Base-by-base conservation (phyloP, 2,888 invertebrate genomes). In the Phrixothrix hirtus region DNA sequence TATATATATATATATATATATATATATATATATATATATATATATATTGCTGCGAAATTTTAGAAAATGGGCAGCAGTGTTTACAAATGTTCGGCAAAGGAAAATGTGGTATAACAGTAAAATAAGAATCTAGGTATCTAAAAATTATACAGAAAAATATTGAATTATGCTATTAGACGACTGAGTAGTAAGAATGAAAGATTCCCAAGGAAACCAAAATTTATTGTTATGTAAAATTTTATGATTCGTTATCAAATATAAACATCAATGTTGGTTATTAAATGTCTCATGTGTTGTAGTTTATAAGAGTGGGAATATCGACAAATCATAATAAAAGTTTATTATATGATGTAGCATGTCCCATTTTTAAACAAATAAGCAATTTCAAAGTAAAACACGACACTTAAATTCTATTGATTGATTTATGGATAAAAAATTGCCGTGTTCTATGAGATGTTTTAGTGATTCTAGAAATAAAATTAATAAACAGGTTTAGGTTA, bases 401-500 rank as follows among this genome's bases (percentile, higher is more conserved):
- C 46, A 52, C 42, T 45, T 35, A 35, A 39, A 35, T 35, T 16
- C 39, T 34, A 53, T 43, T 52, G 51, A 56, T 56, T 51, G 56
- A 56, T 56, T 51, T 52, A 52, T 42, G 47, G 31, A 46, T 49
- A 50, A 49, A 55, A 44, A 46, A 46, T 47, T 48, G 43, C 41
- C 44, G 47, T 56, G 52, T 52, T 51, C 56, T 48, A 51, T 51
- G 51, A 43, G 43, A 47, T 56, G 41, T 56, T 56, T 56, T 52
- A 52, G 56, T 34, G 47, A 47, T 52, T 55, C 52, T 47, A 43
- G 46, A 51, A 55, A 52, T 51, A 55, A 55, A 55, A 55, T 51
- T 55, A 51, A 47, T 47, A 55, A 55, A 55, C 55, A 55, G 55
- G 55, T 55, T 55, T 55, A 39, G 55, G 51, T 50, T 32, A 55